These are phyloP conservation scores for Epizoanthus ramosus DNA, from an alignment of 92 coral and sea anemone species.

Conservation along the genomic window DNA sequence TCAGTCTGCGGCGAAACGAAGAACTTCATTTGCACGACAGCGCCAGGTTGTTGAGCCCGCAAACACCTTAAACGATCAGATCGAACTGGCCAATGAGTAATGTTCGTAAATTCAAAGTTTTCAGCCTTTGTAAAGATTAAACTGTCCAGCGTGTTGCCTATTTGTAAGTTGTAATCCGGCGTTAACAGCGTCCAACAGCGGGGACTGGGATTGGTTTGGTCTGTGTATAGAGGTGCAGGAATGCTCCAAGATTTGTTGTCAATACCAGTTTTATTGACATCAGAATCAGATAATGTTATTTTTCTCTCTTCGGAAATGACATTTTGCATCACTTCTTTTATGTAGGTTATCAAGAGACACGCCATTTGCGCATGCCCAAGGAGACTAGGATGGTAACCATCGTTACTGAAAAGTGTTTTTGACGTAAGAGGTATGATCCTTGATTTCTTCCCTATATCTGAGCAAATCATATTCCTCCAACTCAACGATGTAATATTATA, in stretches of 20 bases:
- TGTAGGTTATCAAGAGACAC: conserved; percentile 76
- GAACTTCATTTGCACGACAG: conserved; percentile 67
- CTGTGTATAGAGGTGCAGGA: conserved; percentile 79
- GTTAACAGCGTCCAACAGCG: conserved; percentile 96
- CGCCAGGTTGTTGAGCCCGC: conserved; percentile 77
- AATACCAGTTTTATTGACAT: background rate
- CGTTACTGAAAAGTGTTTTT: conserved; percentile 80
- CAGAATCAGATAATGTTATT: conserved; percentile 19
- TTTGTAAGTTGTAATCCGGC: conserved; percentile 69
- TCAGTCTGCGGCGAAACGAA: conserved; percentile 54
- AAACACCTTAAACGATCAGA: conserved; percentile 90
- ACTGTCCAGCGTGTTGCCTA: conserved; percentile 71
- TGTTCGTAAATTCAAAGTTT: conserved; percentile 79
- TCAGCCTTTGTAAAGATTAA: conserved; percentile 76
- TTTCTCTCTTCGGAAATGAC: conserved; percentile 64
- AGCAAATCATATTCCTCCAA: conserved; percentile 95
- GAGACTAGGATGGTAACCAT: conserved; percentile 94
- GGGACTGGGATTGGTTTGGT: conserved; percentile 74
- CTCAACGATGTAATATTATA: conserved; percentile 90
- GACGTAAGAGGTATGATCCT: conserved; percentile 43
- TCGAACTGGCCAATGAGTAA: conserved; percentile 92
- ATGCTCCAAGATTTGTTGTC: conserved; percentile 27
- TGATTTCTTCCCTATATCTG: conserved; percentile 48
- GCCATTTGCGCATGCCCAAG: conserved; percentile 98
- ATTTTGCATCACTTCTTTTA: conserved; percentile 83